These are phyloP conservation scores for Polyodon spathula DNA, from an alignment of 2,113 vertebrate genomes.

Conservation along the genomic window DNA sequence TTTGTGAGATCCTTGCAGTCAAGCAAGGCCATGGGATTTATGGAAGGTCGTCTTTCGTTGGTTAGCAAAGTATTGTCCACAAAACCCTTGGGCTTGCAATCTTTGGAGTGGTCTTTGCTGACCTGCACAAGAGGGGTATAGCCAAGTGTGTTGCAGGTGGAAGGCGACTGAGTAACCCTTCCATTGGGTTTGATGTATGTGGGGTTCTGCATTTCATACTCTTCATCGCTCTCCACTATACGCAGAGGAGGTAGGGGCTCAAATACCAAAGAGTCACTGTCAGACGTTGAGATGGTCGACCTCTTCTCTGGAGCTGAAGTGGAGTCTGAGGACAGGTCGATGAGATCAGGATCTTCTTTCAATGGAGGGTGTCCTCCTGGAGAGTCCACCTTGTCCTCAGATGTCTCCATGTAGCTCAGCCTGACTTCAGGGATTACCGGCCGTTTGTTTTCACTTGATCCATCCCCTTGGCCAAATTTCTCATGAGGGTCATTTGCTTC, in stretches of 20 bases:
- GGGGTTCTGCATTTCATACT: slow-evolving; percentile 61
- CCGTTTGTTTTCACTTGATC: slow-evolving; percentile 60
- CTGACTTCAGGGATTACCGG: slow-evolving; percentile 91
- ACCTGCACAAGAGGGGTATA: slow-evolving; percentile 77
- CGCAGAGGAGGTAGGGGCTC: slow-evolving; percentile 85
- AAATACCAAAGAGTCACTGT: slow-evolving; percentile 92
- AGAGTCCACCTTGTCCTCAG: slow-evolving; percentile 74
- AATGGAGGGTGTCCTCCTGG: slow-evolving; percentile 36
- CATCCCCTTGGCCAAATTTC: slow-evolving; percentile 46
- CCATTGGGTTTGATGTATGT: slow-evolving; percentile 34
- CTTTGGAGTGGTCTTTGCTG: slow-evolving; percentile 78
- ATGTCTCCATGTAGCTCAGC: slow-evolving; percentile 89
- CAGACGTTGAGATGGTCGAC: slow-evolving; percentile 86
- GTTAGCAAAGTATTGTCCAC: slow-evolving; percentile 30
- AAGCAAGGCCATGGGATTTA: slow-evolving; percentile 45
- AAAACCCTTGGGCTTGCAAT: slow-evolving; percentile 45
- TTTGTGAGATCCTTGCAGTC: slow-evolving; percentile 37
- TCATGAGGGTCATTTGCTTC: slow-evolving; percentile 50
- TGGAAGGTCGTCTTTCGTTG: slow-evolving; percentile 28
- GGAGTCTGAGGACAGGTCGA: slow-evolving; percentile 91
- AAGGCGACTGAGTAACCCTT: slow-evolving; percentile 49
- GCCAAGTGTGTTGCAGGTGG: slow-evolving; percentile 58
- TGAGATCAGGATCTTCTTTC: slow-evolving; percentile 85
- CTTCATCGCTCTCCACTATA: slow-evolving; percentile 91
- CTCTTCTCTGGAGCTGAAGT: too few species aligned